These are phyloP conservation scores for Chionoecetes opilio DNA, from an alignment of 1,140 invertebrate species.

Conservation along the genomic window DNA sequence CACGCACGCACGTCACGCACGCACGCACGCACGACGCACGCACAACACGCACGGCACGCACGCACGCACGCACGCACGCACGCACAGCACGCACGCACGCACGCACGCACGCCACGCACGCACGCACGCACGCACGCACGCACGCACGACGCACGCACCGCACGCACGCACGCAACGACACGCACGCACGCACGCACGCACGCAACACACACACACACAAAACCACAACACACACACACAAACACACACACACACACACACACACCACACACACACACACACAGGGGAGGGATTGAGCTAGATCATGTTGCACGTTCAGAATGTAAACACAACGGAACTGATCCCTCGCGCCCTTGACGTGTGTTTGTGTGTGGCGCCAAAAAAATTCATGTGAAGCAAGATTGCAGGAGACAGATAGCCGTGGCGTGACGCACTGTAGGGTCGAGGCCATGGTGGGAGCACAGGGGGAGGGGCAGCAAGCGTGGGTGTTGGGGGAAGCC, in stretches of 20 bases:
- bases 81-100: conserved; percentile 23
- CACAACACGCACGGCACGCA: too few species aligned
- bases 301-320: not conserved
- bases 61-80: not conserved
- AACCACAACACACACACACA: not conserved
- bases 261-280: not conserved
- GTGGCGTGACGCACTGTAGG: too few species aligned
- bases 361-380: not conserved
- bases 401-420: not conserved
- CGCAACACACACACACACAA: not conserved
- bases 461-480: too few species aligned
- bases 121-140: conserved; percentile 9
- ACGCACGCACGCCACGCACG: not conserved
- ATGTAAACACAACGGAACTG: not conserved
- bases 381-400: not conserved
- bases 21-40: too few species aligned
- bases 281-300: not conserved
- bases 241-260: conserved; percentile 17
- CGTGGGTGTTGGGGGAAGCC: too few species aligned
- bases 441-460: too few species aligned
- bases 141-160: too few species aligned
- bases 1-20: conserved; percentile 9
- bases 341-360: not conserved
- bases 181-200: not conserved
- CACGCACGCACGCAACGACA: not conserved